A percentile compares a stretch with the other conserved stretches of the same genome.
Conservation (phyloP, 2,797 vertebrate genomes). For the Fratercula arctica region DNA sequence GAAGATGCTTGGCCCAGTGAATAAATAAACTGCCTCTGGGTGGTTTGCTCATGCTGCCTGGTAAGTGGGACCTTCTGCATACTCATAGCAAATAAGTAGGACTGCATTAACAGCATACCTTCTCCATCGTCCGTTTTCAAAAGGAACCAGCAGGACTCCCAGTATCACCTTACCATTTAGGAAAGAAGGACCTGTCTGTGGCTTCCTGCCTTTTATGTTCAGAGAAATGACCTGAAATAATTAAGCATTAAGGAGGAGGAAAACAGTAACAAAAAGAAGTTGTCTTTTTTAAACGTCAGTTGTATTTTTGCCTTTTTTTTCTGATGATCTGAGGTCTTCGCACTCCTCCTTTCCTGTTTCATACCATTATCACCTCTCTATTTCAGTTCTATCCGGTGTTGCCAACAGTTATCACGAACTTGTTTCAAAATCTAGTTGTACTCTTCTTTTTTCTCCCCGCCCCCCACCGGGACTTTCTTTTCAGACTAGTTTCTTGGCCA, state of each 20-base stretch:
- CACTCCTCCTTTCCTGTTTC: background rate
- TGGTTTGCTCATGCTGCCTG: background rate
- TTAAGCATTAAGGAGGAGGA: background rate
- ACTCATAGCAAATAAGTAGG: background rate
- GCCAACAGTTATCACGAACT: background rate
- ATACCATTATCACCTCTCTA: conserved; percentile 3
- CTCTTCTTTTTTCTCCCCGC: background rate
- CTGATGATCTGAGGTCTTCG: background rate
- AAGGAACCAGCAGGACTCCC: background rate
- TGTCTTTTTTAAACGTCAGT: background rate
- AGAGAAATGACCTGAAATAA: background rate
- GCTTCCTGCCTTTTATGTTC: background rate
- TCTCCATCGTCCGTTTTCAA: background rate
- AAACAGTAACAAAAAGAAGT: background rate
- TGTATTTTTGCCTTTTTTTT: background rate
- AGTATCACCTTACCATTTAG: background rate
- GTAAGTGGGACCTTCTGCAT: background rate
- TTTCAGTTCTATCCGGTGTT: background rate
- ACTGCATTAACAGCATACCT: background rate
- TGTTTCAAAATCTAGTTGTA: background rate
- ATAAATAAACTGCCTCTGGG: background rate
- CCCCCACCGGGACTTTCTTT: background rate
- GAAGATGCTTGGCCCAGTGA: background rate
- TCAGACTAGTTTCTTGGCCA: background rate
- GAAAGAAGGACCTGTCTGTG: background rate